Conservation (phyloP, 2,113 vertebrate species). For the Phocoena sinus region DNA sequence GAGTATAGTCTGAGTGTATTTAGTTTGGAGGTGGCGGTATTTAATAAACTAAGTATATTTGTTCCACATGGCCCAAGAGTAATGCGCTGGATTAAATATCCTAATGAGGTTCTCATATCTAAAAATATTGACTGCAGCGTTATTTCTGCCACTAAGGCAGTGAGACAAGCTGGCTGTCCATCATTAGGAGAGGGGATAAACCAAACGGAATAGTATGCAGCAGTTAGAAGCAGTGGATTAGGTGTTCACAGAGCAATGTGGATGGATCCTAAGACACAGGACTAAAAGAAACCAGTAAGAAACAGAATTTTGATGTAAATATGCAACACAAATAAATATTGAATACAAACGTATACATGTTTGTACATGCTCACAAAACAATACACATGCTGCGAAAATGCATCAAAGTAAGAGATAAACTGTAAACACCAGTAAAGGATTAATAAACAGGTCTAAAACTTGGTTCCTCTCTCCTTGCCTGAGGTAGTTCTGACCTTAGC, state of each 20-base stretch:
- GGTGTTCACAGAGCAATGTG: background rate
- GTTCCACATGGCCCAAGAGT: background rate
- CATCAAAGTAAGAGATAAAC: background rate
- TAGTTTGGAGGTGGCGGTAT: background rate
- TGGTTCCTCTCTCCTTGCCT: background rate
- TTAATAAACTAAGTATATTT: background rate
- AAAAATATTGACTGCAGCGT: background rate
- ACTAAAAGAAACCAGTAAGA: background rate
- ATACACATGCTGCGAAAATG: background rate
- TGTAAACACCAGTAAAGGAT: background rate
- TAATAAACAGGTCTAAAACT: background rate
- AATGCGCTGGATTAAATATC: background rate
- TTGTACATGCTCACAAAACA: background rate
- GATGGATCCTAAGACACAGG: background rate
- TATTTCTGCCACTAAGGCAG: background rate
- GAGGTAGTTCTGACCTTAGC: background rate
- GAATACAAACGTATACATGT: background rate
- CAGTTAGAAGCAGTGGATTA: background rate
- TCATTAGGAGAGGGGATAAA: background rate
- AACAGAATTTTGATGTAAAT: background rate
- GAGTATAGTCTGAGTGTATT: background rate
- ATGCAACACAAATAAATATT: background rate
- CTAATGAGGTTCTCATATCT: background rate
- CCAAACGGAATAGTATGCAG: background rate
- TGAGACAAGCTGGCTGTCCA: background rate